Conservation (phyloP, 2,797 vertebrate genomes). For the Selene dorsalis region DNA sequence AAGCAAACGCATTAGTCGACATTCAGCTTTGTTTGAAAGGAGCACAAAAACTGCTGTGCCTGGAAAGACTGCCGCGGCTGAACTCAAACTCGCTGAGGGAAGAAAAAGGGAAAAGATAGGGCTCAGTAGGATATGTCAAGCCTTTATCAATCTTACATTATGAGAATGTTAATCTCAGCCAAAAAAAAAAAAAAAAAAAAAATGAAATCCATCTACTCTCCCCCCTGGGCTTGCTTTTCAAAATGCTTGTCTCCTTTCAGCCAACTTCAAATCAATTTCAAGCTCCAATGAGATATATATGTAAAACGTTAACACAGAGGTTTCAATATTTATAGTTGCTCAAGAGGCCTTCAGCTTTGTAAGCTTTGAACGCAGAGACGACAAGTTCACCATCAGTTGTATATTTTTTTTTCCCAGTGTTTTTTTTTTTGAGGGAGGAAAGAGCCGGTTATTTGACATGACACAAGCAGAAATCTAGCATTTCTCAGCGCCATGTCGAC, state of each 20-base stretch:
- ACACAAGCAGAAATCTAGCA: slow-evolving; percentile 65
- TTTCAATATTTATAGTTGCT: slow-evolving; percentile 82
- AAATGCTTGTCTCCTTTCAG: slow-evolving; percentile 77
- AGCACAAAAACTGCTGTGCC: slow-evolving; percentile 63
- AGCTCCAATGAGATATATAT: slow-evolving; percentile 83
- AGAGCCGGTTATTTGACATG: slow-evolving; percentile 55
- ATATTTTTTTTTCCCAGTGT: slow-evolving; percentile 24
- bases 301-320: slow-evolving; percentile 77
- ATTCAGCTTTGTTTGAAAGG: slow-evolving; percentile 51
- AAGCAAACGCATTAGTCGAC: slow-evolving; percentile 56
- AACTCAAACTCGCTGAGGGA: slow-evolving; percentile 57
- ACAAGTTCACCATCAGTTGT: slow-evolving; percentile 63
- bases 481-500: slow-evolving; percentile 50
- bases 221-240: slow-evolving; percentile 66
- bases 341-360: slow-evolving; percentile 71
- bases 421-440: background rate
- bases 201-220: slow-evolving; percentile 38
- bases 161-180: slow-evolving; percentile 76
- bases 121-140: slow-evolving; percentile 72
- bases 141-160: slow-evolving; percentile 83
- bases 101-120: slow-evolving; percentile 49
- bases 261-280: slow-evolving; percentile 85
- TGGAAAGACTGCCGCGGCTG: slow-evolving; percentile 52
- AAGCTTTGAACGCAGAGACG: slow-evolving; percentile 59
- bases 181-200: slow-evolving; percentile 35